These are phyloP conservation scores for Archaeoteleia sp. DNA, from an alignment of 2,888 invertebrate species.

Conservation along the genomic window DNA sequence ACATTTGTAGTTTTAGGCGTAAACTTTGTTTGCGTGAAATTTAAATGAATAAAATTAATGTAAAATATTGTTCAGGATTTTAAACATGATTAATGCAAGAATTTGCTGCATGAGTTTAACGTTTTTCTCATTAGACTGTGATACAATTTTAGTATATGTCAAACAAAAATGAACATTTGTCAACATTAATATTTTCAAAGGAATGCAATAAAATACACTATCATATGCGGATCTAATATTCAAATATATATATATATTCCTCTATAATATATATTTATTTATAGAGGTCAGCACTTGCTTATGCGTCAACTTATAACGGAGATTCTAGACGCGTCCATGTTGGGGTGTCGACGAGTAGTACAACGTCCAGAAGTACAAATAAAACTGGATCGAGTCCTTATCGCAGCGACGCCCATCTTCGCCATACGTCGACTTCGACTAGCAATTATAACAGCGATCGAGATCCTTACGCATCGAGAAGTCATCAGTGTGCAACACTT, in stretches of 20 bases:
- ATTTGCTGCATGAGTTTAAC: no score
- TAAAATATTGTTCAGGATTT: no score
- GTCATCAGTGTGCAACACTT: constrained; percentile 64
- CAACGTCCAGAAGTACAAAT: constrained; percentile 94
- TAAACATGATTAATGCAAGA: no score
- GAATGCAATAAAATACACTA: no score
- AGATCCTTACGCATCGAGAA: constrained; percentile 71
- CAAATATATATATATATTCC: neutral
- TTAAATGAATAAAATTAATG: no score
- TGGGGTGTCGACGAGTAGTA: constrained; percentile 95
- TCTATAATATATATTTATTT: neutral
- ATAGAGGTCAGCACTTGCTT: constrained; percentile 87
- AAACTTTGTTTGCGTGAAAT: no score
- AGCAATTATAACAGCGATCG: constrained; percentile 85
- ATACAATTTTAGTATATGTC: no score
- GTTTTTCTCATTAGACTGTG: no score
- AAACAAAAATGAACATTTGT: no score
- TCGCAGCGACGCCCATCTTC: constrained; percentile 87
- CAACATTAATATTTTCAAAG: no score
- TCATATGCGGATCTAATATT: no score
- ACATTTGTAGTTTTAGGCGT: no score
- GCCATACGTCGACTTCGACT: constrained; percentile 90
- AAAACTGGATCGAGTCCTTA: constrained; percentile 96
- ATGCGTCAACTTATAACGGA: constrained; percentile 87
- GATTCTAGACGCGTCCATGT: constrained; percentile 84